phyloP scores from a whole-genome alignment of 2,888 invertebrate species.

The Eupithecia subumbrata region DNA sequence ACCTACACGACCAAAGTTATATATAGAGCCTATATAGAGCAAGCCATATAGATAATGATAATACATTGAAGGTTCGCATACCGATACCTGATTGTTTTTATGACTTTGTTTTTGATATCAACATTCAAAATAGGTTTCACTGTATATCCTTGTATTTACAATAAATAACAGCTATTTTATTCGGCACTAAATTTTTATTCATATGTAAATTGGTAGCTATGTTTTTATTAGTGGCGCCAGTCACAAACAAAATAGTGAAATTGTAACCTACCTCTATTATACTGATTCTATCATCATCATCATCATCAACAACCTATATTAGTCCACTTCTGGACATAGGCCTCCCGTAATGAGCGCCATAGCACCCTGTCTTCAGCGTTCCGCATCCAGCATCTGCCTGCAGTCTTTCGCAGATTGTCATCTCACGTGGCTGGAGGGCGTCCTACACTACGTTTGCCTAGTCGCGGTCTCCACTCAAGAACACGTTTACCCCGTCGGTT shows the following conservation, averaged over 20 bases:
- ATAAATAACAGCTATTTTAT: conserved; percentile 25
- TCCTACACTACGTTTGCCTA: no score
- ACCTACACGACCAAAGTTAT: conserved; percentile 18
- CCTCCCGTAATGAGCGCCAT: no score
- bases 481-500: no score
- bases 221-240: conserved; percentile 57
- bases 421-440: no score
- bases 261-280: not conserved
- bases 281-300: no score
- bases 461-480: no score
- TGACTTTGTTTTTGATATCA: conserved; percentile 54
- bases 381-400: no score
- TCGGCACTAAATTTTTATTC: conserved; percentile 54
- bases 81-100: conserved; percentile 52
- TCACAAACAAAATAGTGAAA: conserved; percentile 17
- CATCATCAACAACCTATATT: no score
- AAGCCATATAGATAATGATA: conserved; percentile 39
- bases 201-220: conserved; percentile 58
- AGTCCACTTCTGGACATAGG: no score
- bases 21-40: conserved; percentile 10
- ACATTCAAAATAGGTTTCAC: conserved; percentile 44
- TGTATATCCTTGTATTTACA: not conserved
- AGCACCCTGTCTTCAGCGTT: no score
- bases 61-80: conserved; percentile 51
- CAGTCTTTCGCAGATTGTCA: no score